Evolutionary conservation across 64 coral and sea anemone species (phyloP).

Genomic region (Stichodactyla mertensii): DNA sequence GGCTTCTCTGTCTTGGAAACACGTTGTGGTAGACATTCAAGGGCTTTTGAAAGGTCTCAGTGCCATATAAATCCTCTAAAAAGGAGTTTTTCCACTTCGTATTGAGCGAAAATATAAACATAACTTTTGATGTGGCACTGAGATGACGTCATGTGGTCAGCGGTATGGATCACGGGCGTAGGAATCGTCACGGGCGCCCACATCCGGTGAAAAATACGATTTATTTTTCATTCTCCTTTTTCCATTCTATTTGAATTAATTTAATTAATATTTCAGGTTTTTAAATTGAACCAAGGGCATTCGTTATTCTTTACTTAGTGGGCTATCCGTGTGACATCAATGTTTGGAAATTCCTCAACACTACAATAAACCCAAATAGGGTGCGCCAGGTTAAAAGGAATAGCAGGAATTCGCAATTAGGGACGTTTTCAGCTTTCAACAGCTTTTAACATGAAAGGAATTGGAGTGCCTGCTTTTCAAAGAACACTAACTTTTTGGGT

Average conservation of each 20-base stretch:
- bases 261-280: background rate
- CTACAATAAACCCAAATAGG: too few relatives aligned
- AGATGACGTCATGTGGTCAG: slow-evolving; percentile 16
- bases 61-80: background rate
- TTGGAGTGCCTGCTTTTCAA: too few relatives aligned
- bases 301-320: too few relatives aligned
- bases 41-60: background rate
- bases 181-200: background rate
- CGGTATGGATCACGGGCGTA: background rate
- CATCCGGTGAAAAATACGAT: background rate
- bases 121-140: slow-evolving; percentile 22
- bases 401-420: too few relatives aligned
- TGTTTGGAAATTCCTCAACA: too few relatives aligned
- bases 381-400: too few relatives aligned
- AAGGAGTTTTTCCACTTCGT: background rate
- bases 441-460: too few relatives aligned
- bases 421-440: too few relatives aligned
- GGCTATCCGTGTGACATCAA: too few relatives aligned
- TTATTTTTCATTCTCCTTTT: background rate
- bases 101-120: slow-evolving; percentile 1
- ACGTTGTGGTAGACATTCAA: slow-evolving; percentile 19
- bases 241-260: background rate
- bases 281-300: too few relatives aligned
- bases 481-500: too few relatives aligned
- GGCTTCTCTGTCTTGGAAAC: slow-evolving; percentile 69